Conservation (phyloP, 2,113 vertebrate genomes). For the Chitala chitala region DNA sequence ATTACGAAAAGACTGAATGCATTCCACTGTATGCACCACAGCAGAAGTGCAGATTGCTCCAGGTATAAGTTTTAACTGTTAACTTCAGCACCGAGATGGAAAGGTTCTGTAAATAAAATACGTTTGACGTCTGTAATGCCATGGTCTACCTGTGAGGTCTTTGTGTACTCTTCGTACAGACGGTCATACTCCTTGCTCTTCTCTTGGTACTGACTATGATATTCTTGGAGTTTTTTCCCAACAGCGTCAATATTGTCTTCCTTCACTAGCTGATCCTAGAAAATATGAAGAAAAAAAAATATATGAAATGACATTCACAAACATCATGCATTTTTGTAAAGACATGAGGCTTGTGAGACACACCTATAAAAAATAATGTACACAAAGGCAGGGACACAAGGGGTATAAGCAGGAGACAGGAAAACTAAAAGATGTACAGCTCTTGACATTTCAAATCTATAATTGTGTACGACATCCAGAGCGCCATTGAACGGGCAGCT, state of each 20-base stretch:
- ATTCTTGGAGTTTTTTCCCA: conserved; percentile 92
- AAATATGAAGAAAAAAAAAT: neutral
- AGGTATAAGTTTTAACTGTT: no score
- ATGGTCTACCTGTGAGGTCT: conserved; percentile 81
- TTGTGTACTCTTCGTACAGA: conserved; percentile 90
- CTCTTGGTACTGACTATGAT: conserved; percentile 90
- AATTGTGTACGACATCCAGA: conserved; percentile 35
- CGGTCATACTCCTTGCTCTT: conserved; percentile 93
- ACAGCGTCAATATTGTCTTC: conserved; percentile 95
- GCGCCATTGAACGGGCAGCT: conserved; percentile 30
- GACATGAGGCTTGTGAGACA: no score
- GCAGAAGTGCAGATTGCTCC: neutral
- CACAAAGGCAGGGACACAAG: conserved; percentile 15
- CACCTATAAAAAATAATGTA: conserved; percentile 48
- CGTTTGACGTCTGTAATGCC: neutral
- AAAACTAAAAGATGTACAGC: conserved; percentile 36
- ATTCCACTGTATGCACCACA: neutral
- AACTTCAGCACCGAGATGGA: neutral
- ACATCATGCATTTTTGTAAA: no score
- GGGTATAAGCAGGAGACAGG: neutral
- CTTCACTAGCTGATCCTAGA: conserved; percentile 90
- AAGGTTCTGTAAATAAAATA: neutral
- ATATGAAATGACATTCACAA: no score
- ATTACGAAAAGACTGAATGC: neutral
- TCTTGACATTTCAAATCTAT: conserved; percentile 40